A percentile compares a stretch with the other conserved stretches of the same genome.
Evolutionary conservation across 2,888 invertebrate genomes (phyloP).

Genomic region (Trichacis sp.): DNA sequence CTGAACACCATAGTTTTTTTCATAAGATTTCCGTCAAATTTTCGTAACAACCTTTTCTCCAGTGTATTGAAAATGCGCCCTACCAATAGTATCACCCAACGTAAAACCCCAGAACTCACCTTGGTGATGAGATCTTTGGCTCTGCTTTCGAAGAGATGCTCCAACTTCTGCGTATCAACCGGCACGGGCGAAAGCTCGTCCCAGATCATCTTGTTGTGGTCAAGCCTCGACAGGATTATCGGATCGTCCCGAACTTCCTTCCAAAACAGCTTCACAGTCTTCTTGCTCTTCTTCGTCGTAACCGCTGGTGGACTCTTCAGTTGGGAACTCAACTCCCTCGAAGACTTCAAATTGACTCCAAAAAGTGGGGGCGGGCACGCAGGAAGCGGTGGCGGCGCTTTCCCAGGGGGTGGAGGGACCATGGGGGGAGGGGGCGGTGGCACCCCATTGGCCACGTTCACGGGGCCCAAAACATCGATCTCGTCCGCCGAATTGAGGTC

Average conservation of each 20-base stretch:
- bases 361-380: conserved; percentile 66
- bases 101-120: too few relatives aligned
- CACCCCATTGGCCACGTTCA: conserved; percentile 75
- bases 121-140: conserved; percentile 95
- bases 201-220: conserved; percentile 81
- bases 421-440: conserved; percentile 87
- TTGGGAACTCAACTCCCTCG: conserved; percentile 47
- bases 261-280: conserved; percentile 98
- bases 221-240: conserved; percentile 74
- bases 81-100: too few relatives aligned
- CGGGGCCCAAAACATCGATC: conserved; percentile 80
- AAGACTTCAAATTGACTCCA: conserved; percentile 59
- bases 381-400: conserved; percentile 70
- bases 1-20: too few relatives aligned
- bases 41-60: too few relatives aligned
- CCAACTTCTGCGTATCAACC: conserved; percentile 92
- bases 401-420: conserved; percentile 72
- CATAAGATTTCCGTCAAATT: too few relatives aligned
- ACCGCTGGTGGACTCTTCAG: conserved; percentile 57
- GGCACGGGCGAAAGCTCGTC: conserved; percentile 86
- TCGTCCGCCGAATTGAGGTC: conserved; percentile 92
- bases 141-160: conserved; percentile 96
- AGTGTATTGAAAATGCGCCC: too few relatives aligned
- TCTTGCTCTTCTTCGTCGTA: conserved; percentile 84
- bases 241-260: conserved; percentile 90